Evolutionary conservation across 1,140 invertebrate species (phyloP).

Genomic region (Sitodiplosis mosellana): DNA sequence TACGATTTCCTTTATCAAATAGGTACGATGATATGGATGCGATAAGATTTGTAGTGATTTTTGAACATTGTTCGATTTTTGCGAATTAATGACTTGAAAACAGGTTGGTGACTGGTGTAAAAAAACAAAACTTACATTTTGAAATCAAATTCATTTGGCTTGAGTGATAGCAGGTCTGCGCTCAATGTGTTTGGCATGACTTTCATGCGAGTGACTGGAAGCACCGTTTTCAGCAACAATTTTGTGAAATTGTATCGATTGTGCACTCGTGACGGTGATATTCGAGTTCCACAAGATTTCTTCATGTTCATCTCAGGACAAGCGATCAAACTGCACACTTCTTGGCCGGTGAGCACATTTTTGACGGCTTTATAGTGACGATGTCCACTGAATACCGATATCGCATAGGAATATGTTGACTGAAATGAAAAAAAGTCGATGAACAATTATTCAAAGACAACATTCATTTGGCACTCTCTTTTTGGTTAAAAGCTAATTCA

Average conservation of each 20-base stretch:
- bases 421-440: no score
- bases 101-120: no score
- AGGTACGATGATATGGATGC: no score
- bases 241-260: not conserved
- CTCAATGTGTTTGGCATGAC: not conserved
- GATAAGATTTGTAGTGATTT: no score
- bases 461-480: no score
- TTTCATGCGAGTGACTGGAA: not conserved
- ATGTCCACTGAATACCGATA: not conserved
- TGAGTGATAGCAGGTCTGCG: not conserved
- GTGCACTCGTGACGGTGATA: not conserved
- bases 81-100: no score
- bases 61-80: no score
- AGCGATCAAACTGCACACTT: not conserved
- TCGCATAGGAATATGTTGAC: no score
- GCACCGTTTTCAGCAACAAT: not conserved
- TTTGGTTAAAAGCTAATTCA: no score
- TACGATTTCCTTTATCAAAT: no score
- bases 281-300: not conserved
- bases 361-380: not conserved
- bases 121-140: no score
- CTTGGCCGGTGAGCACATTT: not conserved
- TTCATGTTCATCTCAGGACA: not conserved
- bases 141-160: not conserved
- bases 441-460: no score